Evolutionary conservation across 2,888 invertebrate species (phyloP).

Genomic region (Alloplasta piceator): DNA sequence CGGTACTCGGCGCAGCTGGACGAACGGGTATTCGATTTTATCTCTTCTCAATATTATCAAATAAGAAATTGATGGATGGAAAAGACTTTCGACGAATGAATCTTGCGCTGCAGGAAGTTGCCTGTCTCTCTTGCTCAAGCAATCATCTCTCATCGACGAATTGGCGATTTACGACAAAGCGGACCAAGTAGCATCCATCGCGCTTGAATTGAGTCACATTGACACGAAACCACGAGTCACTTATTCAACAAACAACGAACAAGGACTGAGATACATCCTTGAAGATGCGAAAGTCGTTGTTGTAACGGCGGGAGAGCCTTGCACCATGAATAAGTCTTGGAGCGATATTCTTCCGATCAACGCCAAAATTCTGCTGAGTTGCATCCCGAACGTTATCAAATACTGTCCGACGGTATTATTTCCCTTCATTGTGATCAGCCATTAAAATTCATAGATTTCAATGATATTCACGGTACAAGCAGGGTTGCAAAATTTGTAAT

Average conservation of each 20-base stretch:
- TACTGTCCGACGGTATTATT: slow-evolving; percentile 72
- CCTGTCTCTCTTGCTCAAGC: slow-evolving; percentile 85
- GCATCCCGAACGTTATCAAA: slow-evolving; percentile 70
- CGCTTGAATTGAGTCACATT: slow-evolving; percentile 83
- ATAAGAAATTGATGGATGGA: no score
- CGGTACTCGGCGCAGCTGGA: slow-evolving; percentile 85
- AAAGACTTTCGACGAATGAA: background rate
- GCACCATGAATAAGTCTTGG: slow-evolving; percentile 84
- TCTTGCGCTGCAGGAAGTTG: slow-evolving; percentile 67
- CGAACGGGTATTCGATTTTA: slow-evolving; percentile 83
- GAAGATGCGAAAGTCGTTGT: slow-evolving; percentile 87
- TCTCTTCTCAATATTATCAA: background rate
- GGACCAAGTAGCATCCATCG: slow-evolving; percentile 75
- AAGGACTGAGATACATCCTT: slow-evolving; percentile 78
- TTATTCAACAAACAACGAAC: slow-evolving; percentile 68
- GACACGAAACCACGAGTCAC: slow-evolving; percentile 83
- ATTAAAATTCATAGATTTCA: no score
- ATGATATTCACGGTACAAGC: no score
- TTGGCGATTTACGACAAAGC: slow-evolving; percentile 86
- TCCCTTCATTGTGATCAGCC: background rate
- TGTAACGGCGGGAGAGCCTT: slow-evolving; percentile 87
- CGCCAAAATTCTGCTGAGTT: slow-evolving; percentile 78
- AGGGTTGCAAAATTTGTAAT: no score
- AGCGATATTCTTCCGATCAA: slow-evolving; percentile 86
- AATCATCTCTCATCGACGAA: slow-evolving; percentile 85